Evolutionary conservation across 2,113 vertebrate genomes (phyloP).

Genomic region (Brevimyrus niger): DNA sequence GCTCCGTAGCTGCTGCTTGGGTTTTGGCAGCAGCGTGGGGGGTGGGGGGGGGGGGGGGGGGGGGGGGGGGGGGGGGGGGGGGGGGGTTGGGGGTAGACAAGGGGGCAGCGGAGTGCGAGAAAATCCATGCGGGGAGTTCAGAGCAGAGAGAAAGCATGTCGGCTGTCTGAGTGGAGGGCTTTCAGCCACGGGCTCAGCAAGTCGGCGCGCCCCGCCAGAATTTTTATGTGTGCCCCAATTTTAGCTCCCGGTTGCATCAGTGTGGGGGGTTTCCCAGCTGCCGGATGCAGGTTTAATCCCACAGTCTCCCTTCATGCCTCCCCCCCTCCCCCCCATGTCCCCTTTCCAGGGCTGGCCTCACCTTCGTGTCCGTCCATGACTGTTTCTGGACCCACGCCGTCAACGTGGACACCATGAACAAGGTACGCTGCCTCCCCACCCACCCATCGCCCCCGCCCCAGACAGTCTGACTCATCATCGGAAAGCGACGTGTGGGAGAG

Average conservation of each 20-base stretch:
- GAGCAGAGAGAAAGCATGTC: not conserved
- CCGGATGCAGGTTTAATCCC: not conserved
- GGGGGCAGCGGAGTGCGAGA: not conserved
- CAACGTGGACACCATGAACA: constrained; percentile 83
- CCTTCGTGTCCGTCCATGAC: constrained; percentile 91
- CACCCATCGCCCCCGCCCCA: too few species aligned
- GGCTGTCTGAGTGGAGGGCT: not conserved
- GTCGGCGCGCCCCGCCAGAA: not conserved
- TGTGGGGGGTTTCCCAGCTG: not conserved
- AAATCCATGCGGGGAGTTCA: not conserved
- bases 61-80: too few species aligned
- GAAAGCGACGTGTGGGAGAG: not conserved
- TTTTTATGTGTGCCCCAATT: not conserved
- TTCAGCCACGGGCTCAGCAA: not conserved
- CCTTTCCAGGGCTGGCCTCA: constrained; percentile 71
- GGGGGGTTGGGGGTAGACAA: not conserved
- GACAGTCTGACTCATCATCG: not conserved
- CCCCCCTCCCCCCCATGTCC: not conserved
- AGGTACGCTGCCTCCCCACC: constrained; percentile 55
- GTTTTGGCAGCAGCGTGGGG: not conserved
- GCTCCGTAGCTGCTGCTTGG: not conserved
- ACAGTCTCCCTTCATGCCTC: not conserved
- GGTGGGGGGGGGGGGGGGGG: not conserved
- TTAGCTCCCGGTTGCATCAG: not conserved
- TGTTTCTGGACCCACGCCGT: constrained; percentile 94